A percentile compares a stretch with the other conserved stretches of the same genome.
phyloP scores from a whole-genome alignment of 2,888 invertebrate genomes.

The Calliphora vomitoria region DNA sequence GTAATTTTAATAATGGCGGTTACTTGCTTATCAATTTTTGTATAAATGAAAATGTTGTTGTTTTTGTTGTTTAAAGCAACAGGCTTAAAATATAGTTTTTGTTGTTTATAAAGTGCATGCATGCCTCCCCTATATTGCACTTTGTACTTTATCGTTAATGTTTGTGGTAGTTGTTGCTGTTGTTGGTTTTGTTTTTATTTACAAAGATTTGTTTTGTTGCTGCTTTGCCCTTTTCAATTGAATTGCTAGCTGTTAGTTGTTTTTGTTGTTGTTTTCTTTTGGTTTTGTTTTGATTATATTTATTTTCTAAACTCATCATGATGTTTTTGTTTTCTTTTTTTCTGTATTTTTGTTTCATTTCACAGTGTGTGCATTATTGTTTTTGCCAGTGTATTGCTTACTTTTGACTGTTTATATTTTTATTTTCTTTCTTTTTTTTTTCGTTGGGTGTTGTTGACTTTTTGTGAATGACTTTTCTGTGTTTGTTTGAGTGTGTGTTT shows the following conservation, averaged over 20 bases:
- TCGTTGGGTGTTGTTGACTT: conserved; percentile 71
- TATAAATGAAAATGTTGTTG: too few species aligned
- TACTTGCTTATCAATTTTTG: too few species aligned
- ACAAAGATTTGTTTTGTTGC: conserved; percentile 48
- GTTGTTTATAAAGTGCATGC: conserved; percentile 31
- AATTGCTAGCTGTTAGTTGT: conserved; percentile 37
- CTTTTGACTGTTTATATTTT: conserved; percentile 40
- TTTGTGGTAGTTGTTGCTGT: conserved; percentile 53
- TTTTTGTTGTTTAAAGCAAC: neutral
- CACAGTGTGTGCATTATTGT: conserved; percentile 58
- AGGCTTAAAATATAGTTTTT: neutral
- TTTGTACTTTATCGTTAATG: conserved; percentile 67
- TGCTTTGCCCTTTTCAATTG: conserved; percentile 67
- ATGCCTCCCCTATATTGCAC: conserved; percentile 67
- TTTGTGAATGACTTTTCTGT: conserved; percentile 72
- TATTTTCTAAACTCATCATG: conserved; percentile 48
- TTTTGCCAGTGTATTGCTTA: conserved; percentile 53
- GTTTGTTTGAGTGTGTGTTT: neutral
- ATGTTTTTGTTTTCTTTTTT: conserved; percentile 6
- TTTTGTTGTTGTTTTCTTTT: conserved; percentile 37
- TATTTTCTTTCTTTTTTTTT: neutral
- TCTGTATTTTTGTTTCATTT: neutral
- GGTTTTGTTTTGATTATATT: conserved; percentile 66
- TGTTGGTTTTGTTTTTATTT: conserved; percentile 9
- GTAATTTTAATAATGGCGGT: too few species aligned